A percentile compares a stretch with the other conserved stretches of the same genome.
Evolutionary conservation across 2,888 invertebrate species (phyloP).

Genomic region (Scrobipalpa costella): DNA sequence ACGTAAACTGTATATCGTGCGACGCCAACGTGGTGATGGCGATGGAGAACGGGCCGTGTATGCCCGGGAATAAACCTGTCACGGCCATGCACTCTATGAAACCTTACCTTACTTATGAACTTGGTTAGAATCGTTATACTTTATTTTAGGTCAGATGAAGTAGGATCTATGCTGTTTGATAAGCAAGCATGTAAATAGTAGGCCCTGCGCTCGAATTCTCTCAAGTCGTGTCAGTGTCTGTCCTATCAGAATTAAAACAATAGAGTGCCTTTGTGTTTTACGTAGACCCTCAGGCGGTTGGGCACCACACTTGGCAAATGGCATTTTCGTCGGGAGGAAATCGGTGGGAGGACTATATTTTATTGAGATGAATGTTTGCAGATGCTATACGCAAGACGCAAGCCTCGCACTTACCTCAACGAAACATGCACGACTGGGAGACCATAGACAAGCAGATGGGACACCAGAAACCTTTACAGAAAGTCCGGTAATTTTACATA

Average conservation of each 20-base stretch:
- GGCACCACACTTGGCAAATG: no score
- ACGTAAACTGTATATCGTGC: constrained; percentile 89
- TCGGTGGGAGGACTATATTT: no score
- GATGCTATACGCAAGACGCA: constrained; percentile 71
- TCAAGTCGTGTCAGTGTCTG: no score
- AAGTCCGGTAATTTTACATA: constrained; percentile 50
- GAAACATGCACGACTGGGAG: constrained; percentile 76
- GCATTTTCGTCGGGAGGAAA: no score
- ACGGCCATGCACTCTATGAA: constrained; percentile 83
- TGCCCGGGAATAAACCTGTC: constrained; percentile 75
- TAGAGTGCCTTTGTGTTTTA: no score
- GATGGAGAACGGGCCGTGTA: constrained; percentile 73
- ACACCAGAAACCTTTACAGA: constrained; percentile 50
- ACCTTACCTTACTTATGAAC: constrained; percentile 87
- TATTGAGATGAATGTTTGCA: constrained; percentile 36
- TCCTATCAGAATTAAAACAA: no score
- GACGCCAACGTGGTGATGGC: constrained; percentile 88
- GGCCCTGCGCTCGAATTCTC: no score
- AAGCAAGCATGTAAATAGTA: no score
- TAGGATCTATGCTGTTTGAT: no score
- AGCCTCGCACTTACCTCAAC: constrained; percentile 61
- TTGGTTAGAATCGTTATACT: constrained; percentile 73
- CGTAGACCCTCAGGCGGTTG: no score
- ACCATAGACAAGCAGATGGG: constrained; percentile 65
- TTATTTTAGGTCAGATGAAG: no score